Percentiles rank a stretch among this genome's conserved stretches.
phyloP scores from a whole-genome alignment of 2,113 vertebrate species.

The Istiophorus platypterus region DNA sequence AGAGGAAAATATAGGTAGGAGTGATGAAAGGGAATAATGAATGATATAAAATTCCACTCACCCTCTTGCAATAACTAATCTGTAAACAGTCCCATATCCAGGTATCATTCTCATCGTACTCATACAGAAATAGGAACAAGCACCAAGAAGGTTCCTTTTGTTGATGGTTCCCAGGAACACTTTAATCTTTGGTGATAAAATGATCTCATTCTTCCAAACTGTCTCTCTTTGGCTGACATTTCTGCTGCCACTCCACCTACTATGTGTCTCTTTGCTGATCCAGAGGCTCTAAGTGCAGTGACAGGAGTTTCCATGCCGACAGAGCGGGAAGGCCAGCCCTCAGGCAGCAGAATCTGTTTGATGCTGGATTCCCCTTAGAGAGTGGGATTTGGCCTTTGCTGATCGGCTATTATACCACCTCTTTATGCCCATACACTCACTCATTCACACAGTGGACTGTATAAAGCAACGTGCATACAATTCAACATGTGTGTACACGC shows the following conservation, averaged over 20 bases:
- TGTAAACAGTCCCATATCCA: constrained; percentile 40
- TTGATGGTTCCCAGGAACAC: constrained; percentile 47
- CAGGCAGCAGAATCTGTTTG: constrained; percentile 61
- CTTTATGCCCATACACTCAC: constrained; percentile 47
- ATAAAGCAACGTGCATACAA: constrained; percentile 34
- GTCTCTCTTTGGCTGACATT: constrained; percentile 37
- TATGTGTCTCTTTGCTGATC: constrained; percentile 55
- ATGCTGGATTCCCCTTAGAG: constrained; percentile 62
- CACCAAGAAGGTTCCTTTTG: constrained; percentile 12
- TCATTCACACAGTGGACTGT: constrained; percentile 43
- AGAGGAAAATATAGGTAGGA: constrained; percentile 16
- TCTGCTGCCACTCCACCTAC: constrained; percentile 53
- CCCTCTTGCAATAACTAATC: constrained; percentile 19
- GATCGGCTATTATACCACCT: constrained; percentile 45
- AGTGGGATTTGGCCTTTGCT: constrained; percentile 49
- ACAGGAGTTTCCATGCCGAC: constrained; percentile 56
- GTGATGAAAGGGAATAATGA: constrained; percentile 41
- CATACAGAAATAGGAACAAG: constrained; percentile 29
- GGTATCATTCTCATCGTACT: constrained; percentile 26
- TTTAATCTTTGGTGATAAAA: constrained; percentile 54
- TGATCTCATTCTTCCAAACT: constrained; percentile 49
- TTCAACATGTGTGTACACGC: constrained; percentile 1
- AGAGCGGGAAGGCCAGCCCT: constrained; percentile 62
- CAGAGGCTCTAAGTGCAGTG: constrained; percentile 48
- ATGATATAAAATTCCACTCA: constrained; percentile 46